Evolutionary conservation across 37 sponge, comb jelly and placozoan species (phyloP), one percentile per base, ranked within the genome.

Genomic region (Spongilla lacustris): DNA sequence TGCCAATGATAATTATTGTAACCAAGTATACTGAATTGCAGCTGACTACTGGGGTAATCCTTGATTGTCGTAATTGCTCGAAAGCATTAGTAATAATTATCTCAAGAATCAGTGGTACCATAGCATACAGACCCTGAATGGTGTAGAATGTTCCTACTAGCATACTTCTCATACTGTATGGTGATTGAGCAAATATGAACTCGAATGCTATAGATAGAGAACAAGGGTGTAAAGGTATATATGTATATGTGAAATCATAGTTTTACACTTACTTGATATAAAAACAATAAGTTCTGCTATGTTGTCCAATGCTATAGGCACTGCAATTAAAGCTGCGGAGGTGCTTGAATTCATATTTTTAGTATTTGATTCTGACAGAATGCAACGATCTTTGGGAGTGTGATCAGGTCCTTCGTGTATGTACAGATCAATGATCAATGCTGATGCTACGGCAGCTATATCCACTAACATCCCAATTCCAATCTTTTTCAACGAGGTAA

Each of bases 1-100:
- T 36, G n/a, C 87, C 38, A 2, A 85, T 12, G 0, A 28, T 2
- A 17, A 74, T 22, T 0, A 67, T 29, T 2, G 80, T 76, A 35
- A 74, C 31, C 71, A 70, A 90, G 81, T 38, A 90, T 74, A 85
- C 76, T 22, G 79, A 74, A 6, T 32, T 36, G 41, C 89, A 89
- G 5, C 78, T 37, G n/a, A n/a, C n/a, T n/a, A n/a, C n/a, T n/a
- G n/a, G n/a, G n/a, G n/a, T 14, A 35, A 71, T 21, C 84, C 75
- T 12, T 69, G 75, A 34, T 23, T 32, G 2, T 25, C 48, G 29
- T 79, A 77, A 4, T 27, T 36, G 24, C 48, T 46, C 70, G 76
- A 41, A 58, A 17, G 1, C 58, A 14, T 58, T 13, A 17, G 21
- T 1, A 10, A 58, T 17, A 17, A 17, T 58, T 10, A 58, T 58